A percentile compares a stretch with the other conserved stretches of the same genome.
Conservation (phyloP, 2,888 invertebrate species). For the Macaria notata region DNA sequence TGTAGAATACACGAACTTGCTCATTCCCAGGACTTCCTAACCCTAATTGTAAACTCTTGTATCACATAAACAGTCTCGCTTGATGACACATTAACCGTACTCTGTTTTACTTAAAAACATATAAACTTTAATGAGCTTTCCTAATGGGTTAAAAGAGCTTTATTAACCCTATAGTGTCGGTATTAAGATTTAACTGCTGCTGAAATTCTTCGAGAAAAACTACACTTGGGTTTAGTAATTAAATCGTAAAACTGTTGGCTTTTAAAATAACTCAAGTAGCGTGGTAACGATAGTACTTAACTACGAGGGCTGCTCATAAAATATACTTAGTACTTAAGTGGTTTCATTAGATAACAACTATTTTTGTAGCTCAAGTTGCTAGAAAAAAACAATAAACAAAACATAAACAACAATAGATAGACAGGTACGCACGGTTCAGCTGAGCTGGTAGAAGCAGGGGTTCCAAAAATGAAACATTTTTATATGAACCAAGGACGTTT, state of each 20-base stretch:
- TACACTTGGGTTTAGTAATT: conserved; percentile 13
- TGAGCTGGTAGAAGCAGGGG: too few species aligned
- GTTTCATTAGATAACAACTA: too few species aligned
- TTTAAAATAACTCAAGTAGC: conserved; percentile 4
- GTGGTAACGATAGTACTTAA: background rate
- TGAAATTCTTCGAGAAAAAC: conserved; percentile 14
- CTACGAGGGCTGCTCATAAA: too few species aligned
- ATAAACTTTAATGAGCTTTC: conserved; percentile 43
- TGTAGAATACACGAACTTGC: conserved; percentile 13
- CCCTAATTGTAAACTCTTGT: conserved; percentile 57
- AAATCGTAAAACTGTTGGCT: conserved; percentile 6
- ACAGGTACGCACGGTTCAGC: too few species aligned
- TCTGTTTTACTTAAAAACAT: conserved; percentile 55
- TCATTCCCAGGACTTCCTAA: conserved; percentile 39
- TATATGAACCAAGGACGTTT: too few species aligned
- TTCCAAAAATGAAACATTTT: too few species aligned
- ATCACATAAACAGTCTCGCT: conserved; percentile 52
- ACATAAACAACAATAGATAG: too few species aligned
- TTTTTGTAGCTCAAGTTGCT: too few species aligned
- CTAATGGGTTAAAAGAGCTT: conserved; percentile 41
- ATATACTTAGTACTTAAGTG: too few species aligned
- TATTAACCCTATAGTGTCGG: conserved; percentile 31
- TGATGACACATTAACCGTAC: conserved; percentile 54
- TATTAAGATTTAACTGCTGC: conserved; percentile 21
- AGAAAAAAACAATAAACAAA: too few species aligned